Base-by-base conservation (phyloP, 2,113 vertebrate species). In the Psephotus haematonotus region DNA sequence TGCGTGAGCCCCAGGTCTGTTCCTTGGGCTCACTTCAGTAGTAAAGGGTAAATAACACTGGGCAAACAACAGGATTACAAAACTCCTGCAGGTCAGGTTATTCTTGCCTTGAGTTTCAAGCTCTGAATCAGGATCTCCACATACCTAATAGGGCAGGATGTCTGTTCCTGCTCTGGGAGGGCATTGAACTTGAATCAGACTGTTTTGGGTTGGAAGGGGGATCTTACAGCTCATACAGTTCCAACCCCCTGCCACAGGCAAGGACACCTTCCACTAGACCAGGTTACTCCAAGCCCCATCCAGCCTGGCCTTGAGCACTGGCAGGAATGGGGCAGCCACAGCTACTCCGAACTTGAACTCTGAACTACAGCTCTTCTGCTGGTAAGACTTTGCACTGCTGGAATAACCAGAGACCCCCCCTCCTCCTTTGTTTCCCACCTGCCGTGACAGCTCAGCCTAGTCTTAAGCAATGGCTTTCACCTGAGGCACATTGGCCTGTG, bases 351-450 rank as follows among this genome's bases (percentile, higher is more conserved):
- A 55, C 29, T 19, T 31, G 7, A 55, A 53, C 52, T 31, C 52
- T 53, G 52, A 8, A 19, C 52, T 29, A 8, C 49, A 13, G 55
- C 49, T 83, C 28, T 50, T 14, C 47, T 3, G 46, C 57, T 41
- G 57, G 7, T 0, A 2, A 24, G 6, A 1, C 37, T 53, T 52
- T 2, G 12, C 0, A 1, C 37, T 2, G 16, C 63, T 65, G 22
- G 33, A 86, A 22, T 23, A 8, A 23, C 27, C 5, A 7, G 39
- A 47, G n/a, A 7, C 8, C 37, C 9, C 9, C 52, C 3, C 8
- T n/a, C 28, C 23, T n/a, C 14, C 60, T 8, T 46, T 3, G 1
- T 31, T 6, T n/a, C 27, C 50, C 29, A 3, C 5, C 5, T 27
- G 33, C 17, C 20, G 17, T 8, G 57, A 35, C 22, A 4, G 33